phyloP scores from a whole-genome alignment of 2,888 invertebrate species.

The Ramazzottius varieornatus region DNA sequence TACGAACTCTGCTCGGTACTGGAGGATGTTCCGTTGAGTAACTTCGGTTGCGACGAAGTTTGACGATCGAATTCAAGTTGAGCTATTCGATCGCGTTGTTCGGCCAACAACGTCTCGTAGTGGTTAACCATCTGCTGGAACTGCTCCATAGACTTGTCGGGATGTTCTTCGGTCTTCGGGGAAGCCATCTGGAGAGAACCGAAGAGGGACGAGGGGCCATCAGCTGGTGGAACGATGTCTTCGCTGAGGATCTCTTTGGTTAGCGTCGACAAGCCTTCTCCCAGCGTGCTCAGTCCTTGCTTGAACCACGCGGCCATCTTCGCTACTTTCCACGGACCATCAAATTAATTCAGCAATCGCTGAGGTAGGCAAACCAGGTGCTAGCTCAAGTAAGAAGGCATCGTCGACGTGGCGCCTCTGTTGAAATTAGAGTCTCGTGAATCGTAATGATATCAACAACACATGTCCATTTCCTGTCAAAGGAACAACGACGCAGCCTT shows the following conservation, averaged over 20 bases:
- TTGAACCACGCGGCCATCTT: neutral
- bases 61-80: neutral
- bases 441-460: too few relatives aligned
- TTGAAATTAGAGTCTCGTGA: too few relatives aligned
- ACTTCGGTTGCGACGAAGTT: neutral
- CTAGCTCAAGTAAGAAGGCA: too few relatives aligned
- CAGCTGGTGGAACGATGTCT: neutral
- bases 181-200: neutral
- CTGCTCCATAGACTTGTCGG: neutral
- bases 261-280: neutral
- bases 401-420: too few relatives aligned
- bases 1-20: too few relatives aligned
- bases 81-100: neutral
- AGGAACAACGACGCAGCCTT: too few relatives aligned
- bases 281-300: neutral
- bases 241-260: neutral
- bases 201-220: neutral
- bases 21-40: too few relatives aligned
- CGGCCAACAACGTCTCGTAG: neutral
- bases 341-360: too few relatives aligned
- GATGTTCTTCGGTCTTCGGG: neutral
- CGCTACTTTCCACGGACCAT: too few relatives aligned
- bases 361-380: too few relatives aligned
- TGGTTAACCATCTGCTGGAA: neutral
- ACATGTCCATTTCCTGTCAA: too few relatives aligned